These are phyloP conservation scores for Neelides folsomi DNA, from an alignment of 2,888 invertebrate species.

Conservation along the genomic window DNA sequence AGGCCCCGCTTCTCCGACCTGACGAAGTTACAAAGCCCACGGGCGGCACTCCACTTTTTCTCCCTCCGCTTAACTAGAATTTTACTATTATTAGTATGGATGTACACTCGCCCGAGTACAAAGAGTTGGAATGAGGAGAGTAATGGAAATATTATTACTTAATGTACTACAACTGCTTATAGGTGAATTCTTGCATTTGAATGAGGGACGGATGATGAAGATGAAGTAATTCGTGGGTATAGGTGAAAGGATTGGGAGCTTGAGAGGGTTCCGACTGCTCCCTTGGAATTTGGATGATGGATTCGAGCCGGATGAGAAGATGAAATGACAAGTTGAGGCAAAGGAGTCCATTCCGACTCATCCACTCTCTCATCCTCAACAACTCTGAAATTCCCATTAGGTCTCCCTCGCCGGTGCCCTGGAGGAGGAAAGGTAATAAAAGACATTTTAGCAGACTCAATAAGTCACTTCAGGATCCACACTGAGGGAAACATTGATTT, in stretches of 20 bases:
- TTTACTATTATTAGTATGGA: no score
- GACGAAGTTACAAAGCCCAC: no score
- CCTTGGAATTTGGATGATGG: slow-evolving; percentile 6
- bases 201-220: no score
- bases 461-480: background rate
- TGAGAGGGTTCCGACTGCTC: background rate
- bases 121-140: no score
- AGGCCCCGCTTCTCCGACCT: no score
- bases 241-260: background rate
- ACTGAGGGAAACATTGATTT: background rate
- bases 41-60: no score
- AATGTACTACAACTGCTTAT: no score
- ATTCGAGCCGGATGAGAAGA: slow-evolving; percentile 6
- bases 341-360: background rate
- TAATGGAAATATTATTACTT: no score
- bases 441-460: background rate
- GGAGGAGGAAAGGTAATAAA: background rate
- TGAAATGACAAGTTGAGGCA: slow-evolving; percentile 6
- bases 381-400: background rate
- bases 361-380: background rate
- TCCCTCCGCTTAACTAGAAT: no score
- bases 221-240: background rate
- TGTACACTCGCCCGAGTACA: no score
- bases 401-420: slow-evolving; percentile 3
- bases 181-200: no score